Evolutionary conservation across 64 coral and sea anemone species (phyloP).

Genomic region (Acropora yongei): DNA sequence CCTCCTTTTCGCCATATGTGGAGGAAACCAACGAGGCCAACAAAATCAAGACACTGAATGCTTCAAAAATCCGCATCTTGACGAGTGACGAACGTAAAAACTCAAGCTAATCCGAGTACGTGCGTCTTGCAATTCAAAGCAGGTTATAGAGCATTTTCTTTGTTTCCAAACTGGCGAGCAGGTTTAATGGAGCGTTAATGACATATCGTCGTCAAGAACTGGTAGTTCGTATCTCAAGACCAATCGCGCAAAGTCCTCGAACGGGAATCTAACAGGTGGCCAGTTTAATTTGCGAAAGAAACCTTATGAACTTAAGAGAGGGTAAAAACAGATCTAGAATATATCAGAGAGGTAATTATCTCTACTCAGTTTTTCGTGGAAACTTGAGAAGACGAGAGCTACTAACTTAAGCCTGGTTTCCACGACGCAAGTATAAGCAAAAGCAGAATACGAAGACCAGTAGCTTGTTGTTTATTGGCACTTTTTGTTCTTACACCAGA

Average conservation of each 20-base stretch:
- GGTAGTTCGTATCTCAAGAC: slow-evolving; percentile 4
- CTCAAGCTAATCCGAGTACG: not conserved
- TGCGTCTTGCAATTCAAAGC: slow-evolving; percentile 1
- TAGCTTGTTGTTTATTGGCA: too few species aligned
- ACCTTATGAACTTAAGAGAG: too few species aligned
- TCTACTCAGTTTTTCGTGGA: not conserved
- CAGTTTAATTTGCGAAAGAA: not conserved
- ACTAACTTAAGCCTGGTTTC: too few species aligned
- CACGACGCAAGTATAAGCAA: too few species aligned
- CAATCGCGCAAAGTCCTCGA: not conserved
- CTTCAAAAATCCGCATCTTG: slow-evolving; percentile 1
- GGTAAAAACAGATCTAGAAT: not conserved
- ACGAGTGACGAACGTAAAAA: not conserved
- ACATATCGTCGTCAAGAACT: not conserved
- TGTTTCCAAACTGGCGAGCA: not conserved
- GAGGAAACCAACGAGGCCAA: not conserved
- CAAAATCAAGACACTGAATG: not conserved
- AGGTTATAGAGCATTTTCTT: not conserved
- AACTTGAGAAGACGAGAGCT: too few species aligned
- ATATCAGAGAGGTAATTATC: not conserved
- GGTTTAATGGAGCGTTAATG: not conserved
- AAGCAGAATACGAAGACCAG: too few species aligned
- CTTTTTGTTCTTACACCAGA: too few species aligned
- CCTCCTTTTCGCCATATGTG: not conserved
- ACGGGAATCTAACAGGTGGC: not conserved